These are phyloP conservation scores for Plotosus lineatus DNA, from an alignment of 2,113 vertebrate genomes.

Conservation along the genomic window DNA sequence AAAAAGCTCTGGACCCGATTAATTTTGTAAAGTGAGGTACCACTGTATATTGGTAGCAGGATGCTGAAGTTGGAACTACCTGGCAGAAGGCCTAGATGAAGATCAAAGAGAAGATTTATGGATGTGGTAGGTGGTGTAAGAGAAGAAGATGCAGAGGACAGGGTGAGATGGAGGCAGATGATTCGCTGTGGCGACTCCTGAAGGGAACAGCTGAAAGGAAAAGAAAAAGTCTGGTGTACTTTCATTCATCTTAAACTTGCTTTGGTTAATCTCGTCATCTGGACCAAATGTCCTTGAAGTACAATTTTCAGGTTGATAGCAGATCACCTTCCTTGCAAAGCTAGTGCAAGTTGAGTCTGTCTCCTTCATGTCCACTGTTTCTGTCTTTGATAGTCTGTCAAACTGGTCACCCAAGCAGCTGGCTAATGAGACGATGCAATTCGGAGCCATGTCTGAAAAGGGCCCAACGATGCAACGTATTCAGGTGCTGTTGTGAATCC, in stretches of 20 bases:
- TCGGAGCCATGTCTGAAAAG: slow-evolving; percentile 41
- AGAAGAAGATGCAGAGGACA: too few species aligned
- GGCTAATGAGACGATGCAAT: slow-evolving; percentile 41
- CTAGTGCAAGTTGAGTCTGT: slow-evolving; percentile 27
- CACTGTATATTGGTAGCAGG: too few species aligned
- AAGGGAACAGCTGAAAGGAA: too few species aligned
- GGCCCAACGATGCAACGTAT: slow-evolving; percentile 44
- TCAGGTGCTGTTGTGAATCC: slow-evolving; percentile 51
- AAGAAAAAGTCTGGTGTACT: background rate
- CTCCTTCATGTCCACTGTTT: background rate
- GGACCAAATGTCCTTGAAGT: slow-evolving; percentile 31
- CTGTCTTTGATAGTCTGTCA: slow-evolving; percentile 41
- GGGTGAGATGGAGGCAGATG: too few species aligned
- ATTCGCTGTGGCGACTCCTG: too few species aligned
- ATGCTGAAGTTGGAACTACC: too few species aligned
- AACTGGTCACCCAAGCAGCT: slow-evolving; percentile 50
- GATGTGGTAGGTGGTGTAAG: too few species aligned
- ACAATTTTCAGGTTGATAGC: slow-evolving; percentile 50
- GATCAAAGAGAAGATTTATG: too few species aligned
- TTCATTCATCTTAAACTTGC: slow-evolving; percentile 3
- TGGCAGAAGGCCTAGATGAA: too few species aligned
- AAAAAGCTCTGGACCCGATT: too few species aligned
- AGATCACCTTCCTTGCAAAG: slow-evolving; percentile 33
- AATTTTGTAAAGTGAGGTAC: too few species aligned
- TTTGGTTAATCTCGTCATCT: slow-evolving; percentile 15